Percentiles rank a stretch among this genome's conserved stretches.
phyloP scores from a whole-genome alignment of 1,140 invertebrate genomes.

The Drosophila grimshawi region DNA sequence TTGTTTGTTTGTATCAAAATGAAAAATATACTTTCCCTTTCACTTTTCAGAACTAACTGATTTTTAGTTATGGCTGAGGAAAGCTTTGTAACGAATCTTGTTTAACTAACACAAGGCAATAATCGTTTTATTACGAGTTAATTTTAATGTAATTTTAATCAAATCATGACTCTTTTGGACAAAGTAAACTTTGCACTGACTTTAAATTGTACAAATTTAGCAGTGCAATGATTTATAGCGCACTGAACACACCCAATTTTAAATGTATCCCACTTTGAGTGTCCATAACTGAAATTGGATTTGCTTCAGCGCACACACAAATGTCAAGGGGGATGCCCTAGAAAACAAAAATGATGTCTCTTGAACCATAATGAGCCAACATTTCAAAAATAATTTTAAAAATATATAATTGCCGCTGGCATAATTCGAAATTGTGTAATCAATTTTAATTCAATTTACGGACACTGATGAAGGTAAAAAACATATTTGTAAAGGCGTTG shows the following conservation, averaged over 20 bases:
- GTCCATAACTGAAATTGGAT: constrained; percentile 9
- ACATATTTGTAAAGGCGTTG: constrained; percentile 34
- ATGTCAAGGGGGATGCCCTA: constrained; percentile 37
- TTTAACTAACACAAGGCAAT: too few species aligned
- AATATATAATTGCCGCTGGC: constrained; percentile 13
- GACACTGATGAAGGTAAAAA: constrained; percentile 40
- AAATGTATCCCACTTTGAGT: background rate
- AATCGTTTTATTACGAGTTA: too few species aligned
- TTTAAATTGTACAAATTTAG: too few species aligned
- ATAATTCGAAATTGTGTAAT: constrained; percentile 63
- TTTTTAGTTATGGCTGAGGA: too few species aligned
- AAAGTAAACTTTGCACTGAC: too few species aligned
- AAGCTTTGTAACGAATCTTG: too few species aligned
- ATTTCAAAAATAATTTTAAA: constrained; percentile 31
- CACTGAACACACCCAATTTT: constrained; percentile 24
- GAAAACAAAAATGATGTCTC: constrained; percentile 10
- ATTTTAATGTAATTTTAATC: too few species aligned
- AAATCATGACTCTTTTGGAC: too few species aligned
- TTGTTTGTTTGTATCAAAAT: background rate
- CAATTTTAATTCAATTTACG: constrained; percentile 44
- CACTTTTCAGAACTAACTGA: too few species aligned
- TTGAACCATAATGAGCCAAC: background rate
- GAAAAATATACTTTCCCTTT: too few species aligned
- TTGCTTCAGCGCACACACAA: constrained; percentile 35
- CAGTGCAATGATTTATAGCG: too few species aligned